phyloP scores from a whole-genome alignment of 2,888 invertebrate genomes.

The Julus scanicus region DNA sequence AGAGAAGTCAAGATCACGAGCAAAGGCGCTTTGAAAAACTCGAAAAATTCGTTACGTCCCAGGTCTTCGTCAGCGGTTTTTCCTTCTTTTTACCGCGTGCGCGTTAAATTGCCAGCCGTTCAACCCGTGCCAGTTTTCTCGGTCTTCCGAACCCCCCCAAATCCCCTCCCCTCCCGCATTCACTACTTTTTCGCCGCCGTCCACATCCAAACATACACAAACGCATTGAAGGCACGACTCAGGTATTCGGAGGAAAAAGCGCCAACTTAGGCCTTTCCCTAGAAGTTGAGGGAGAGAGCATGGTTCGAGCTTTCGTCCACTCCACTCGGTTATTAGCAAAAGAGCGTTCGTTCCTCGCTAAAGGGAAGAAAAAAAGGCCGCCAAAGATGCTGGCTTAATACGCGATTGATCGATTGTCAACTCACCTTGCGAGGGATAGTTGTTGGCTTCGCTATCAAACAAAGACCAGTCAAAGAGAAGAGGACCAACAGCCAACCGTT shows the following conservation, averaged over 20 bases:
- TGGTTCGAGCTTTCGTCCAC: background rate
- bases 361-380: background rate
- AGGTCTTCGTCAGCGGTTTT: background rate
- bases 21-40: too few species aligned
- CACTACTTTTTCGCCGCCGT: background rate
- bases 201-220: too few species aligned
- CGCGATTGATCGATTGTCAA: background rate
- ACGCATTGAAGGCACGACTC: background rate
- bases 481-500: background rate
- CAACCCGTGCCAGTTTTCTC: background rate
- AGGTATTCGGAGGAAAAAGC: background rate
- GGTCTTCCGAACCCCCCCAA: background rate
- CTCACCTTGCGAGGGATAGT: background rate
- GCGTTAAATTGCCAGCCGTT: background rate
- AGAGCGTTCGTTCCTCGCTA: background rate
- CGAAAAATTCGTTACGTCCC: too few species aligned
- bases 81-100: background rate
- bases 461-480: background rate
- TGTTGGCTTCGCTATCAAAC: background rate
- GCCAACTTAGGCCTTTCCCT: background rate
- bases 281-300: background rate
- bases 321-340: background rate
- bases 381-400: background rate
- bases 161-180: background rate
- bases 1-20: background rate